Conservation (phyloP, 2,888 invertebrate genomes). For the Kuschelorhynchus macadamiae region DNA sequence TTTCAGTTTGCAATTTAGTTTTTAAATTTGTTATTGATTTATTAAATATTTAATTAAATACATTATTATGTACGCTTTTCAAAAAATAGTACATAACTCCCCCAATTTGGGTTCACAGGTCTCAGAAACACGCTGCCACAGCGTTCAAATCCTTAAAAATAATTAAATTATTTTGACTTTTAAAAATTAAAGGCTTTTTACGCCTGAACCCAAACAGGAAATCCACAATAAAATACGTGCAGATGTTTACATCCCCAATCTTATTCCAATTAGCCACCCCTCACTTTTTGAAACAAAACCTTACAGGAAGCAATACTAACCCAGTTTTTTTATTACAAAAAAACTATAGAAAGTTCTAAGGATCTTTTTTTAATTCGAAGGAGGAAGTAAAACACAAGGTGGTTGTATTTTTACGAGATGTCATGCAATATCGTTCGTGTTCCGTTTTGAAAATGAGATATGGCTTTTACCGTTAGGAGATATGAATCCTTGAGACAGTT, state of each 20-base stretch:
- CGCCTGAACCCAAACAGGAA: constrained; percentile 14
- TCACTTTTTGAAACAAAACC: constrained; percentile 7
- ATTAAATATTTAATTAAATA: no score
- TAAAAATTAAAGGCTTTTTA: no score
- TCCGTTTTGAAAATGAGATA: neutral
- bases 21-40: no score
- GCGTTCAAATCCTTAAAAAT: no score
- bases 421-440: constrained; percentile 3
- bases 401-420: constrained; percentile 11
- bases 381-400: constrained; percentile 29
- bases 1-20: no score
- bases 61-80: no score
- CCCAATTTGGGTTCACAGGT: no score
- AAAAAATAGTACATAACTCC: no score
- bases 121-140: no score
- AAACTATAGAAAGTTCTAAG: constrained; percentile 19
- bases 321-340: constrained; percentile 27
- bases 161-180: no score
- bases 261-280: constrained; percentile 35
- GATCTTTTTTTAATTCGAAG: neutral
- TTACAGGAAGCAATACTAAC: constrained; percentile 41
- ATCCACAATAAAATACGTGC: constrained; percentile 13
- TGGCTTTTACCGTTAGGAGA: neutral
- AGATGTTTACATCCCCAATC: constrained; percentile 29
- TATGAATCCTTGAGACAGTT: no score